Base-by-base conservation (phyloP, 2,888 invertebrate genomes). In the Xestia ashworthii region DNA sequence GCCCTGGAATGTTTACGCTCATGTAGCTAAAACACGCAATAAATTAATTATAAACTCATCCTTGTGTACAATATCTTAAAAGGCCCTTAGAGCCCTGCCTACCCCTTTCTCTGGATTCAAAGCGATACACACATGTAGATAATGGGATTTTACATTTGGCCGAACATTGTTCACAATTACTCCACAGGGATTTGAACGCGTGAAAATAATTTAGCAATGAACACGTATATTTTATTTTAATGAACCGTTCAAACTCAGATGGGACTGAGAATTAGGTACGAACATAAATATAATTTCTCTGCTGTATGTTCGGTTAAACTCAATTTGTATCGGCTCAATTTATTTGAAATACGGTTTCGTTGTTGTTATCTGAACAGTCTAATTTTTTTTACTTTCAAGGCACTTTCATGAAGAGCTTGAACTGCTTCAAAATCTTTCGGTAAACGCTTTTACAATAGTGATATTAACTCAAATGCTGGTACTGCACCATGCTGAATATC, bases 151-250 rank as follows among this genome's bases (percentile, higher is more conserved):
- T 58, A 84, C 89, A 84, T 81, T 70, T 75, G 85, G 82, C 46
- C 78, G 85, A 88, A 82, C 85, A 88, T 84, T 88, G 87, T 80
- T 87, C 87, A 88, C 87, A 88, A 87, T 88, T 87, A 87, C 78
- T 80, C 85, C 55, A 62, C 77, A 78, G 82, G 82, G 87, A 87
- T 75, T 77, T 78, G 71, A 82, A 58, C 83, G 80, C 71, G 76
- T 71, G 89, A 82, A 84, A 84, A 87, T 87, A 87, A 84, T 87
- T 84, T 71, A 65, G 76, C 85, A 81, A 76, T 87, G 89, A 80
- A 80, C 82, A 74, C 69, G 76, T 73, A 79, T 87, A 84, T 87
- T 81, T 88, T 81, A 87, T 86, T 86, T 86, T 88, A 76, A 88
- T 81, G 79, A 75, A 77, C 81, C 81, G 72, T 77, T 84, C 74